Evolutionary conservation across 2,797 vertebrate species (phyloP).

Genomic region (Pangasius krempfi): DNA sequence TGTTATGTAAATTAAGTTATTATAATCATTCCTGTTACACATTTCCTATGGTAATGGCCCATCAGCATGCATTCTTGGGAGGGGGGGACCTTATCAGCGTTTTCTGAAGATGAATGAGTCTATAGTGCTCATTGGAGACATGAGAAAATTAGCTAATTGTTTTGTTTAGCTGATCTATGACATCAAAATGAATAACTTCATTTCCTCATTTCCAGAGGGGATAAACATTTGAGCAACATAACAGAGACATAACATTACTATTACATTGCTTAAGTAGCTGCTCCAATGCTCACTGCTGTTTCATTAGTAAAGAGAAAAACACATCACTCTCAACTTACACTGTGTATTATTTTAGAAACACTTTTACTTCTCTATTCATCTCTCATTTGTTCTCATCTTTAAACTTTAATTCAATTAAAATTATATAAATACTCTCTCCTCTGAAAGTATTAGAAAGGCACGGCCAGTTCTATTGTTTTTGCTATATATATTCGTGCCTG

Average conservation of each 20-base stretch:
- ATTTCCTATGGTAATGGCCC: background rate
- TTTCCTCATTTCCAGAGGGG: background rate
- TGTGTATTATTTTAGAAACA: background rate
- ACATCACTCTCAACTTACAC: background rate
- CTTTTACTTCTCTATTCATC: background rate
- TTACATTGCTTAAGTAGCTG: background rate
- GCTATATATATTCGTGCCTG: no score
- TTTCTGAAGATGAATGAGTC: slow-evolving; percentile 6
- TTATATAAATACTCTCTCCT: background rate
- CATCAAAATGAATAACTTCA: background rate
- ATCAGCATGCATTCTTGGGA: background rate
- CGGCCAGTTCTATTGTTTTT: no score
- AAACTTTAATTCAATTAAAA: background rate
- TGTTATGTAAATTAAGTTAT: background rate
- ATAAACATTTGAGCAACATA: background rate
- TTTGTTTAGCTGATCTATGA: background rate
- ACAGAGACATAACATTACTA: no score
- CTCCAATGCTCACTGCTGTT: background rate
- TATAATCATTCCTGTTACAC: background rate
- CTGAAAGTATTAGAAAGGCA: no score
- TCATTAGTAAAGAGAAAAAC: background rate
- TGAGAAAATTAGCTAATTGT: background rate
- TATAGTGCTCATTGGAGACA: background rate
- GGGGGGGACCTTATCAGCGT: background rate
- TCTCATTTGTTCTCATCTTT: background rate